Conservation (phyloP, 1,140 invertebrate genomes). For the Paraescarpia echinospica region DNA sequence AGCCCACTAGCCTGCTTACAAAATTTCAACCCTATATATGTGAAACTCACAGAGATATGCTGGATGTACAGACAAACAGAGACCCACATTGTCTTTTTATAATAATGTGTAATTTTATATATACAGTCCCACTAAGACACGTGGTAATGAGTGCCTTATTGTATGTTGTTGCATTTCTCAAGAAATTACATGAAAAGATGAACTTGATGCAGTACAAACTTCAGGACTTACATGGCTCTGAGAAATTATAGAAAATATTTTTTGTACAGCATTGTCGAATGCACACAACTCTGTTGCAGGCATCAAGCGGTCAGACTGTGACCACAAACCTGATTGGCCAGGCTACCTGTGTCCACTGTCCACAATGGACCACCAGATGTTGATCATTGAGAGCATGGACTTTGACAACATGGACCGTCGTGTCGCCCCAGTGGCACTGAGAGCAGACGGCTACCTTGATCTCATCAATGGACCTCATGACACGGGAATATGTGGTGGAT, state of each 20-base stretch:
- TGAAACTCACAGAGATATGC: too few relatives aligned
- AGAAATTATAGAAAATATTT: neutral
- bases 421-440: constrained; percentile 53
- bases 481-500: constrained; percentile 54
- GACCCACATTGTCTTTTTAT: too few relatives aligned
- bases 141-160: too few relatives aligned
- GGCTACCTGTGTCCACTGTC: constrained; percentile 32
- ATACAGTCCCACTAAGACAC: too few relatives aligned
- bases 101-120: too few relatives aligned
- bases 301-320: neutral
- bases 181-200: neutral
- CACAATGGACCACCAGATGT: constrained; percentile 40
- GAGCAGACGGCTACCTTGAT: constrained; percentile 45
- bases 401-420: constrained; percentile 50
- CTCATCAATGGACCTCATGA: constrained; percentile 58
- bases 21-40: too few relatives aligned
- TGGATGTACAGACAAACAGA: too few relatives aligned
- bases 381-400: constrained; percentile 55
- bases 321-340: neutral
- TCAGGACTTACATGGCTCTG: neutral
- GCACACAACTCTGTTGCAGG: neutral
- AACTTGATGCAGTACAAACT: neutral
- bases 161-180: neutral
- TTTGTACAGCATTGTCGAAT: neutral
- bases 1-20: too few relatives aligned